Evolutionary conservation across 1,140 invertebrate species (phyloP).

Genomic region (Atta colombica): DNA sequence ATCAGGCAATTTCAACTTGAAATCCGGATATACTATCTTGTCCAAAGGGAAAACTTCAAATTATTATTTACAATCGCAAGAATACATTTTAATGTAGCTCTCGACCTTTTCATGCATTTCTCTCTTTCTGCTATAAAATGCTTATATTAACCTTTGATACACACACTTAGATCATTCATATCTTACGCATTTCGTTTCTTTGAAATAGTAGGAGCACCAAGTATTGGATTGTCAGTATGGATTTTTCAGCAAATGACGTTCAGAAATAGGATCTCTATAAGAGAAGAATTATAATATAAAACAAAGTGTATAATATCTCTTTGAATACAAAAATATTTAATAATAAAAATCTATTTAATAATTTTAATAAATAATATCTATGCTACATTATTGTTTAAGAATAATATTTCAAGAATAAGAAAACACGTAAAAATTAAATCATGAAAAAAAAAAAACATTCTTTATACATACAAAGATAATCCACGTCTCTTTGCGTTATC

Average conservation of each 20-base stretch:
- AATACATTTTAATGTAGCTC: neutral
- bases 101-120: neutral
- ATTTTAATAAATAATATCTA: neutral
- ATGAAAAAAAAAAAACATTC: neutral
- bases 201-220: too few species aligned
- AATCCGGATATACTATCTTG: neutral
- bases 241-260: too few species aligned
- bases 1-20: conserved; percentile 17
- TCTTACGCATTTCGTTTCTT: too few species aligned
- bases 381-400: neutral
- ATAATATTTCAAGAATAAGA: neutral
- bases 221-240: too few species aligned
- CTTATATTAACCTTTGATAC: too few species aligned
- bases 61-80: conserved; percentile 18
- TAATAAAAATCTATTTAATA: neutral
- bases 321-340: neutral
- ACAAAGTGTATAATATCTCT: neutral
- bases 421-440: neutral
- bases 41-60: neutral
- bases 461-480: neutral
- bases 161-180: too few species aligned
- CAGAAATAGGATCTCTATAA: too few species aligned
- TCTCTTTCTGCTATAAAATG: neutral
- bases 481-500: neutral
- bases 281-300: too few species aligned